These are phyloP conservation scores for Sorex maritimensis DNA, from an alignment of 2,797 vertebrate species.

Conservation along the genomic window DNA sequence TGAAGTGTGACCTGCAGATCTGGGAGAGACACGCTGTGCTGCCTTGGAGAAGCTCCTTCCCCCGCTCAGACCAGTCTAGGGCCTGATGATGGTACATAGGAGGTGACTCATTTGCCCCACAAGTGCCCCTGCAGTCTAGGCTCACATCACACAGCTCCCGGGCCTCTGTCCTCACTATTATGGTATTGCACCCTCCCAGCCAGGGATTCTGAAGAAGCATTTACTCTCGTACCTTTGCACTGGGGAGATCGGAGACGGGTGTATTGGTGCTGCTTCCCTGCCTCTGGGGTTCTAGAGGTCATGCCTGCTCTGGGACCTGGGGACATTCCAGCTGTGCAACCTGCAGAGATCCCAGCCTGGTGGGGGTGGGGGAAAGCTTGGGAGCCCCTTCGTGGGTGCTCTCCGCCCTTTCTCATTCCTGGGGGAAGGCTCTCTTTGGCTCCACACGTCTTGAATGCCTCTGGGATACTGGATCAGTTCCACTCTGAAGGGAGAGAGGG, in stretches of 20 bases:
- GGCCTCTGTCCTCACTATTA: too few species aligned
- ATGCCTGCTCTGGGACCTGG: rapidly evolving
- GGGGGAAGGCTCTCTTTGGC: constrained; percentile 5
- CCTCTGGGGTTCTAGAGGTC: not conserved
- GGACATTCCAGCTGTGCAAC: too few species aligned
- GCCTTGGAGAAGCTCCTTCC: not conserved
- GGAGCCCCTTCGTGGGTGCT: not conserved
- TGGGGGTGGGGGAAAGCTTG: too few species aligned
- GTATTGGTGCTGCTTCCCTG: not conserved
- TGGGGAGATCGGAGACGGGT: too few species aligned
- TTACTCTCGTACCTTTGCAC: rapidly evolving
- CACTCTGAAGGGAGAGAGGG: constrained; percentile 67
- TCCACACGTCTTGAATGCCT: not conserved
- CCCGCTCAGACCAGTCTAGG: rapidly evolving
- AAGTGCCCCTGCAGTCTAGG: not conserved
- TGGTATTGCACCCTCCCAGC: rapidly evolving
- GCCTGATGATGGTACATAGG: not conserved
- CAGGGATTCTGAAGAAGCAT: not conserved
- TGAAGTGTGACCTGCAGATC: not conserved
- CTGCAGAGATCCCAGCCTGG: too few species aligned
- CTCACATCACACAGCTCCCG: not conserved
- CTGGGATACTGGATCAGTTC: not conserved
- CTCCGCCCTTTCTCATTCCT: not conserved
- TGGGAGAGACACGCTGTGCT: rapidly evolving
- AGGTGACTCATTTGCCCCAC: not conserved